Conservation (phyloP, 2,113 vertebrate species). For the Budorcas taxicolor region DNA sequence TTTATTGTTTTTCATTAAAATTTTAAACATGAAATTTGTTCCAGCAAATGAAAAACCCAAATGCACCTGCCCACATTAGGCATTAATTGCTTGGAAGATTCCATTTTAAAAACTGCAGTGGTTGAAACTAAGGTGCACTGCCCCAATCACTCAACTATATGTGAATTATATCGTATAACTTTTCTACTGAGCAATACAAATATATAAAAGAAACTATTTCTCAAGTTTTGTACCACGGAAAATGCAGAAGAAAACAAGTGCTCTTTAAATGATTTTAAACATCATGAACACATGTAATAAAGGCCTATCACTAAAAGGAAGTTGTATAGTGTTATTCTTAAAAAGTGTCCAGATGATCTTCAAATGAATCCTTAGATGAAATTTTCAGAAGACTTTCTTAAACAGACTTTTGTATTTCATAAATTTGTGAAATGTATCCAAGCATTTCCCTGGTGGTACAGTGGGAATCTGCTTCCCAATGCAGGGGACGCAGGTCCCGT, state of each 20-base stretch:
- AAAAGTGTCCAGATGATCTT: neutral
- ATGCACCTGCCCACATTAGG: neutral
- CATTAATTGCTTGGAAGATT: constrained; percentile 16
- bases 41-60: neutral
- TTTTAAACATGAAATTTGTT: constrained; percentile 47
- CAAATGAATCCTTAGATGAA: neutral
- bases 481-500: neutral
- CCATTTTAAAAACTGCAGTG: neutral
- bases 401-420: neutral
- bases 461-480: neutral
- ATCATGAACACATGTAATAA: neutral
- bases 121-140: neutral
- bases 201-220: neutral
- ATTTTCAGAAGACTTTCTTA: neutral
- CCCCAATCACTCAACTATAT: neutral
- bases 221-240: constrained; percentile 16
- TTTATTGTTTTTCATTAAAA: constrained; percentile 47
- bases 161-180: neutral
- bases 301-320: neutral
- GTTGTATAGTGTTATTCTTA: neutral
- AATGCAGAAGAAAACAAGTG: neutral
- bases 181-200: neutral
- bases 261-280: neutral
- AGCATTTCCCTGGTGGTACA: neutral
- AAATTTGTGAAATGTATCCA: neutral